Base-by-base conservation (phyloP, 2,888 invertebrate species). In the Xiphydria camelus region DNA sequence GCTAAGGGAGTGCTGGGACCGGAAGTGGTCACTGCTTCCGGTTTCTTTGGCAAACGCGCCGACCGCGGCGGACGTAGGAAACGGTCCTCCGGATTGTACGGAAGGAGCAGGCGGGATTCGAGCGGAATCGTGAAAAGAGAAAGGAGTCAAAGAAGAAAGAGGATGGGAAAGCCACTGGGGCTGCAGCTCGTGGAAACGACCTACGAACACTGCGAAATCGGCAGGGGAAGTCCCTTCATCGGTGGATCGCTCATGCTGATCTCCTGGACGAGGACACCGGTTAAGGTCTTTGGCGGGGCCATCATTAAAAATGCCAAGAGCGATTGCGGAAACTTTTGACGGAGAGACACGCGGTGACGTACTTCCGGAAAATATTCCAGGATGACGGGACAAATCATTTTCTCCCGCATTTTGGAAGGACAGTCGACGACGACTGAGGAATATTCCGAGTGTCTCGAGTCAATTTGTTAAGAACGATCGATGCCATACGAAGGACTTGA, bases 271-370 rank as follows among this genome's bases (percentile, higher is more conserved):
- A 80, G 79, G 55, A 85, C 85, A 2, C 84, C 85, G 0, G 84
- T 87, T 1, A 77, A 82, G 52, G 77, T 87, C 1, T 87, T 85
- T 61, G 87, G 86, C 12, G 87, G 86, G 4, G 85, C 86, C 2
- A 77, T 78, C 58, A 72, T 86, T 14, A 82, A 80, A 62, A 80
- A 77, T 53, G 83, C 83, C 1, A 76, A 78, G 7, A 81, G 82
- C 49, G 73, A 82, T 45, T 87, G 87, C 66, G 82, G 82, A 1
- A 76, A 79, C 50, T 83, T 83, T 72, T 77, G 67, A 68, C 40
- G 36, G n/a, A n/a, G n/a, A n/a, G n/a, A n/a, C n/a, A n/a, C n/a
- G n/a, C n/a, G n/a, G n/a, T n/a, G 14, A n/a, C n/a, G n/a, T n/a
- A n/a, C n/a, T n/a, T n/a, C n/a, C n/a, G 4, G 2, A 4, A 15